Evolutionary conservation across 2,113 vertebrate species (phyloP).

Genomic region (Alethe diademata): DNA sequence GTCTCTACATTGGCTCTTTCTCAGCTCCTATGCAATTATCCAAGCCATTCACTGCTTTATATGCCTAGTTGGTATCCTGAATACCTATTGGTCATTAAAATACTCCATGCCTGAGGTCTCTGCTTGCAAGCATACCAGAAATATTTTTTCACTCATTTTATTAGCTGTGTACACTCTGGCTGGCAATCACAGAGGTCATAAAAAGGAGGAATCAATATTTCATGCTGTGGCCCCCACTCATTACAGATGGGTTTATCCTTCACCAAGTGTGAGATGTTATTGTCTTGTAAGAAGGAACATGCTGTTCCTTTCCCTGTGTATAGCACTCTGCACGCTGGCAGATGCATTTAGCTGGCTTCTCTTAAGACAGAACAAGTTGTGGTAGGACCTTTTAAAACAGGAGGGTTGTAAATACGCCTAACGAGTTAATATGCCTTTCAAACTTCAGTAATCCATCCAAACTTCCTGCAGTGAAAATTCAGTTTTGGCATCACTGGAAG

Average conservation of each 20-base stretch:
- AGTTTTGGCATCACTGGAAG: background rate
- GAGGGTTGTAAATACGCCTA: background rate
- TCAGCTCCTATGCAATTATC: background rate
- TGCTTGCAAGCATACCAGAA: background rate
- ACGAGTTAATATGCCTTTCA: background rate
- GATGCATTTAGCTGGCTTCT: background rate
- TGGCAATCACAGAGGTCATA: background rate
- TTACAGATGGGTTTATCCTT: background rate
- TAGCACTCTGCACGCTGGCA: rapidly evolving
- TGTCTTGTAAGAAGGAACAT: background rate
- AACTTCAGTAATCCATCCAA: background rate
- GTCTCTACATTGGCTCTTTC: background rate
- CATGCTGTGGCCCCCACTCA: background rate
- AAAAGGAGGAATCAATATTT: background rate
- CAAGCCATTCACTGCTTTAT: background rate
- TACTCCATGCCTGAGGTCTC: background rate
- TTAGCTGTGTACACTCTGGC: background rate
- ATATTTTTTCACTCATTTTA: background rate
- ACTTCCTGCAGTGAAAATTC: background rate
- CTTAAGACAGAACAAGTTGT: background rate
- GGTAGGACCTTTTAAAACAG: background rate
- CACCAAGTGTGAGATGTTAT: background rate
- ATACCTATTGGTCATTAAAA: background rate
- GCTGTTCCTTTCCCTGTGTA: background rate
- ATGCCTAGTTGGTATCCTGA: background rate